Conservation (phyloP, 2,797 vertebrate species). For the Synaphobranchus kaupii region DNA sequence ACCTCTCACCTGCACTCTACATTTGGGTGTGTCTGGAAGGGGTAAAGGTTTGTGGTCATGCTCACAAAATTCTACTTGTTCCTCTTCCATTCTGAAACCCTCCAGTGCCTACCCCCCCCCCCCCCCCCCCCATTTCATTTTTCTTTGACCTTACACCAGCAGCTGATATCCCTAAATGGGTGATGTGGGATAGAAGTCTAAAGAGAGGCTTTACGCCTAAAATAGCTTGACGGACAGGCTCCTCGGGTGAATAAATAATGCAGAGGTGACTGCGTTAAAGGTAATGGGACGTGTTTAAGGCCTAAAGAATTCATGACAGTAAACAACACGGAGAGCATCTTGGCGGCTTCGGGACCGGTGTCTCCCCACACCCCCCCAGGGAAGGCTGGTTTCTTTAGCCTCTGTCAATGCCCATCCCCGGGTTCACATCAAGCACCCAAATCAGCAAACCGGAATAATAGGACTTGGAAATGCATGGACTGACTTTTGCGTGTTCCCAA, state of each 20-base stretch:
- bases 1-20: too few species aligned
- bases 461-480: neutral
- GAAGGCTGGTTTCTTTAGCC: neutral
- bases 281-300: constrained; percentile 35
- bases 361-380: constrained; percentile 16
- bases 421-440: neutral
- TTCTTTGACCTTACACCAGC: neutral
- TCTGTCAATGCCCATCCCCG: neutral
- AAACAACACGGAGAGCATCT: constrained; percentile 12
- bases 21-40: neutral
- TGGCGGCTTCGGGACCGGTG: constrained; percentile 26
- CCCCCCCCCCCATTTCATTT: too few species aligned
- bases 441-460: neutral
- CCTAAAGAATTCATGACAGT: constrained; percentile 32
- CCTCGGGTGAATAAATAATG: constrained; percentile 37
- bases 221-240: neutral
- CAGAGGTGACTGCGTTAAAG: constrained; percentile 14
- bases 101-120: neutral
- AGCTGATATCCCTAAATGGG: neutral
- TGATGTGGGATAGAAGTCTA: neutral
- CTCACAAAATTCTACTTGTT: neutral
- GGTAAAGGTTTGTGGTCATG: neutral
- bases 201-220: neutral
- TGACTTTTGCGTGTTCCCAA: neutral
- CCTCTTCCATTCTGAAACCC: neutral